Conservation (phyloP, 2,113 vertebrate species). For the Vulpes lagopus region DNA sequence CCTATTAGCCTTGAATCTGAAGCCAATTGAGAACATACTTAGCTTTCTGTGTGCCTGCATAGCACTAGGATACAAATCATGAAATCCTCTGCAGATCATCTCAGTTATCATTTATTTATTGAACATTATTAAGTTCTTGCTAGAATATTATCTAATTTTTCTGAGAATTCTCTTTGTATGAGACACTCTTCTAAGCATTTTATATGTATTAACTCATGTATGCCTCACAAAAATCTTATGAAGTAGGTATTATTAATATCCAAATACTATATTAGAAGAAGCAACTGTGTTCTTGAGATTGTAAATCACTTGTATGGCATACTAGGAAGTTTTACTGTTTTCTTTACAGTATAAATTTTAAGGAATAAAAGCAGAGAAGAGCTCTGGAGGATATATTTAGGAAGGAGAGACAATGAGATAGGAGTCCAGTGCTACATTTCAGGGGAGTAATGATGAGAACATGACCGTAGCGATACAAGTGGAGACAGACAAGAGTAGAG, state of each 20-base stretch:
- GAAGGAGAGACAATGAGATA: not conserved
- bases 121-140: slow-evolving; percentile 9
- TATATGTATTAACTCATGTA: not conserved
- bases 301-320: not conserved
- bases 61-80: not conserved
- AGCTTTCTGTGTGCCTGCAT: not conserved
- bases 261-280: not conserved
- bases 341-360: not conserved
- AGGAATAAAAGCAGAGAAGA: not conserved
- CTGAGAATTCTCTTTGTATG: not conserved
- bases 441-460: not conserved
- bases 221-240: not conserved
- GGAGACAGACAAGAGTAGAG: not conserved
- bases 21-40: not conserved
- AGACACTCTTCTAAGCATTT: slow-evolving; percentile 1
- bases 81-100: not conserved
- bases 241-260: not conserved
- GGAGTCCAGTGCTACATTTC: not conserved
- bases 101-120: not conserved
- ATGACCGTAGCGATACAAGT: not conserved
- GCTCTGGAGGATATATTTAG: not conserved
- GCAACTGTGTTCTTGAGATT: not conserved
- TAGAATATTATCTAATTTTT: not conserved
- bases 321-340: not conserved
- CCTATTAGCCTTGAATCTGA: not conserved